These are phyloP conservation scores for Dinomys branickii DNA, from an alignment of 2,113 vertebrate genomes.

Conservation along the genomic window DNA sequence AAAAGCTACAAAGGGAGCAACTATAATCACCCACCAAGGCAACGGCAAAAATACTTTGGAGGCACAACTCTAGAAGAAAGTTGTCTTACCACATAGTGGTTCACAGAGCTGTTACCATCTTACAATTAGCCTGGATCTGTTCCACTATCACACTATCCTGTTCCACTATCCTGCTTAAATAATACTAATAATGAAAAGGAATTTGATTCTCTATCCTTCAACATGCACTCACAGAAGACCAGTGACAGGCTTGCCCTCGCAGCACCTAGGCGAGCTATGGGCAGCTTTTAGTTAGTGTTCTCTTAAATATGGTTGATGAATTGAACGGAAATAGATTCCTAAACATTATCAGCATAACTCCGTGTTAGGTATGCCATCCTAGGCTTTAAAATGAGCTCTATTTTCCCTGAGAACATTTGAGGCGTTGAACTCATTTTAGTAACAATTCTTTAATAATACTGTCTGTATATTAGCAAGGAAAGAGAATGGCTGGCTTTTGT, in stretches of 20 bases:
- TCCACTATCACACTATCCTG: not conserved
- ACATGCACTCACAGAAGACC: not conserved
- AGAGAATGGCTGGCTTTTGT: slow-evolving; percentile 32
- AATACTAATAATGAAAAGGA: slow-evolving; percentile 9
- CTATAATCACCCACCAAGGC: not conserved
- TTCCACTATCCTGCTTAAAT: not conserved
- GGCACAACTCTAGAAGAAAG: not conserved
- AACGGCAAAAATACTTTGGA: not conserved
- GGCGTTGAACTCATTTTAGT: slow-evolving; percentile 29
- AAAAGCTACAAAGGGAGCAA: not conserved
- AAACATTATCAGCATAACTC: not conserved
- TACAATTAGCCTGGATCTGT: not conserved
- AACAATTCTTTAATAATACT: slow-evolving; percentile 59
- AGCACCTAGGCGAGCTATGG: not conserved
- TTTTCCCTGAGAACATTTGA: slow-evolving; percentile 23
- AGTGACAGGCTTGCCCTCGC: not conserved
- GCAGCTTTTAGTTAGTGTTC: not conserved
- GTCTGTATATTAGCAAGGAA: slow-evolving; percentile 46
- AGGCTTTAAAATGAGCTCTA: not conserved
- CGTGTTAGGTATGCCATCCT: not conserved
- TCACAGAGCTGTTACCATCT: not conserved
- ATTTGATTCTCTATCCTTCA: not conserved
- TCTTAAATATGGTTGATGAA: slow-evolving; percentile 19
- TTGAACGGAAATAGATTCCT: not conserved
- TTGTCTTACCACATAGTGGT: not conserved